Conservation (phyloP, 37 sponge, comb jelly and placozoan species). For the Bolinopsis microptera region DNA sequence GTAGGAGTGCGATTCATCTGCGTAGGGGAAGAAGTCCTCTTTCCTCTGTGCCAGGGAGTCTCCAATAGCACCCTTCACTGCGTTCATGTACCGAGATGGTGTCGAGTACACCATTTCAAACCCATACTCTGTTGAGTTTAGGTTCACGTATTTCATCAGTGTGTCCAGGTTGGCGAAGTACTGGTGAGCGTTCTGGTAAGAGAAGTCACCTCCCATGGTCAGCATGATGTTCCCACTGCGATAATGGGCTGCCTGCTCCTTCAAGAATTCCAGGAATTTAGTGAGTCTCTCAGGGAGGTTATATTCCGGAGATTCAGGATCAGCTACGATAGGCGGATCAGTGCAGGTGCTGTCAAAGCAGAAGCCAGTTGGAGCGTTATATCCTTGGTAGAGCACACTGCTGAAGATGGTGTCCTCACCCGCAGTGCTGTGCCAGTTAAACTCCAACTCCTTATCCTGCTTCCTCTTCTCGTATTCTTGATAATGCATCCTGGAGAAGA, state of each 20-base stretch:
- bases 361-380: slow-evolving; percentile 69
- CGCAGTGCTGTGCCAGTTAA: not conserved
- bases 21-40: slow-evolving; percentile 98
- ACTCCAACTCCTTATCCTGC: slow-evolving; percentile 72
- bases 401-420: slow-evolving; percentile 76
- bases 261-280: not conserved
- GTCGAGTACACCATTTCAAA: slow-evolving; percentile 90
- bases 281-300: slow-evolving; percentile 77
- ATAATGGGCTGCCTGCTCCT: slow-evolving; percentile 68
- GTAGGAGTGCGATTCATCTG: slow-evolving; percentile 76
- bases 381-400: slow-evolving; percentile 67
- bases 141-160: slow-evolving; percentile 80
- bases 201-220: slow-evolving; percentile 94
- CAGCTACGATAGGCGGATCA: slow-evolving; percentile 78
- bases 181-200: slow-evolving; percentile 76
- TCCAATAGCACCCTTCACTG: not conserved
- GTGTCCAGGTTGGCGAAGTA: slow-evolving; percentile 90
- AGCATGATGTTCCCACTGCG: slow-evolving; percentile 86
- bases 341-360: slow-evolving; percentile 80
- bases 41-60: slow-evolving; percentile 70
- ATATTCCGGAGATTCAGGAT: slow-evolving; percentile 75
- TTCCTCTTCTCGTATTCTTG: slow-evolving; percentile 71
- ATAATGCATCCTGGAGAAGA: slow-evolving; percentile 92
- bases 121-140: not conserved
- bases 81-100: slow-evolving; percentile 72